Percentiles rank a stretch among this genome's conserved stretches.
phyloP scores from a whole-genome alignment of 2,113 vertebrate genomes.

The Salminus brasiliensis region DNA sequence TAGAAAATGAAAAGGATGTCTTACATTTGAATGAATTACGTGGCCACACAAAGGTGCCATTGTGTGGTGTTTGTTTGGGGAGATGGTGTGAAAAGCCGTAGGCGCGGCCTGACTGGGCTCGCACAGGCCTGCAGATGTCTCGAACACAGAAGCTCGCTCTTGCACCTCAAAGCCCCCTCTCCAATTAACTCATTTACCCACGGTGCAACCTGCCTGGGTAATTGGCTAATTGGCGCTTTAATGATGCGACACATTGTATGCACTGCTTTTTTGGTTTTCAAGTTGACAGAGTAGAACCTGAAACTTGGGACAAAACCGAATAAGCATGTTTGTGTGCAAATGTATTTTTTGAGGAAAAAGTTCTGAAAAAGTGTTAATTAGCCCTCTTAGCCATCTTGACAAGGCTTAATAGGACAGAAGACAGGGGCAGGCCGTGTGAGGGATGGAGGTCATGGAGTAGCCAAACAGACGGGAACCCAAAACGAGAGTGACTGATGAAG shows the following conservation, averaged over 20 bases:
- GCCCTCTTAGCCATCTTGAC: constrained; percentile 69
- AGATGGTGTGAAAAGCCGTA: constrained; percentile 66
- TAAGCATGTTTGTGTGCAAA: constrained; percentile 55
- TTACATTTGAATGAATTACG: constrained; percentile 71
- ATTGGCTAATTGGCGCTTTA: constrained; percentile 77
- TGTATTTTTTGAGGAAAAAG: constrained; percentile 36
- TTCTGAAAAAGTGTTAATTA: constrained; percentile 66
- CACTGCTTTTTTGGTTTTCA: constrained; percentile 50
- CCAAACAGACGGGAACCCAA: constrained; percentile 67
- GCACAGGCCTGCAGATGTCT: constrained; percentile 71
- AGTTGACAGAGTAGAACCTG: constrained; percentile 37
- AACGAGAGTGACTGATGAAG: constrained; percentile 65
- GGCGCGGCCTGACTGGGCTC: constrained; percentile 43
- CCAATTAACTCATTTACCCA: constrained; percentile 78
- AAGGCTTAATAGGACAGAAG: constrained; percentile 77
- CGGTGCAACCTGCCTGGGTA: constrained; percentile 71
- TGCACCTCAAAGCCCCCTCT: constrained; percentile 68
- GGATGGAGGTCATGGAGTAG: constrained; percentile 74
- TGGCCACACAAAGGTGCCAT: constrained; percentile 71
- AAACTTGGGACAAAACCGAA: constrained; percentile 43
- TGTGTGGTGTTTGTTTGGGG: constrained; percentile 69
- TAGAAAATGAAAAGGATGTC: constrained; percentile 68
- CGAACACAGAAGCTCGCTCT: constrained; percentile 45
- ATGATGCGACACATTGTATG: constrained; percentile 65
- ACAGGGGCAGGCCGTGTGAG: constrained; percentile 70